These are phyloP conservation scores for Helarctos malayanus DNA, from an alignment of 2,797 vertebrate species.

Conservation along the genomic window DNA sequence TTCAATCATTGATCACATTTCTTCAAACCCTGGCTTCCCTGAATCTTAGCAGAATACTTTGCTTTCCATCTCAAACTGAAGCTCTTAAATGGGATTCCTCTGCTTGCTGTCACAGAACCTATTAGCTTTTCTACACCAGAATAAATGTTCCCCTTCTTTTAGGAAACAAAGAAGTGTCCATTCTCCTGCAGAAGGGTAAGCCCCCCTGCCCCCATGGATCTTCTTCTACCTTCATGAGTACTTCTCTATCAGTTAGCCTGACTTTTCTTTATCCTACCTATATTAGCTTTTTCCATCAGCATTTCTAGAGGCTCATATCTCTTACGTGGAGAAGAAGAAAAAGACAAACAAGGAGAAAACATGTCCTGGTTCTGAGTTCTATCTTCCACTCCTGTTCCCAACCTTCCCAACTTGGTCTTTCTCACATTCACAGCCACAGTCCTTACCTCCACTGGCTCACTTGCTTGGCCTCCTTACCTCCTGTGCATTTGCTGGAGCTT, in stretches of 20 bases:
- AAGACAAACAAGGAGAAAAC: not conserved
- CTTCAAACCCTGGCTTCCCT: not conserved
- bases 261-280: not conserved
- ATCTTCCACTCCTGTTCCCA: not conserved
- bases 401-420: not conserved
- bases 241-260: not conserved
- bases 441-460: not conserved
- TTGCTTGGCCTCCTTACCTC: not conserved
- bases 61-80: not conserved
- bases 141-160: not conserved
- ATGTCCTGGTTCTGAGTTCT: not conserved
- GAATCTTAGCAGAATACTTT: not conserved
- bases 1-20: not conserved
- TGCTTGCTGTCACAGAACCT: not conserved
- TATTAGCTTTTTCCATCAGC: not conserved
- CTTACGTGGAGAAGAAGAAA: not conserved
- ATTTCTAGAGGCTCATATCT: not conserved
- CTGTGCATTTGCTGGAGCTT: not conserved
- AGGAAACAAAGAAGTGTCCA: not conserved
- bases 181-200: not conserved
- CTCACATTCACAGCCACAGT: not conserved
- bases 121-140: not conserved
- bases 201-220: too few species aligned
- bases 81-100: not conserved
- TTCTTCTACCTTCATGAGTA: not conserved